A percentile compares a stretch with the other conserved stretches of the same genome.
Evolutionary conservation across 1,140 invertebrate genomes (phyloP).

Genomic region (Temnothorax curvispinosus): DNA sequence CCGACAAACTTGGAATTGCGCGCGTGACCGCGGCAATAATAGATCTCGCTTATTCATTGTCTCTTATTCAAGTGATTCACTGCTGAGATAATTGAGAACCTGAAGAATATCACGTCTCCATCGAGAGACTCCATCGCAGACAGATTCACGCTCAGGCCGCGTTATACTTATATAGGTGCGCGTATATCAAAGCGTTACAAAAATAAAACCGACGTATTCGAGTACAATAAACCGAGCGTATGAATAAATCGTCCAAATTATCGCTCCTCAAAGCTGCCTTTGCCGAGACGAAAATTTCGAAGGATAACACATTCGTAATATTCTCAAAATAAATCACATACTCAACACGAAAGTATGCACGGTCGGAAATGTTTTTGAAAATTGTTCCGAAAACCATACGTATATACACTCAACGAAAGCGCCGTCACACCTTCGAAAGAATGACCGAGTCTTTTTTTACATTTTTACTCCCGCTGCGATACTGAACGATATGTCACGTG

Average conservation of each 20-base stretch:
- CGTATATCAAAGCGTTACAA: neutral
- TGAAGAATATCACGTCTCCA: neutral
- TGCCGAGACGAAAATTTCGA: neutral
- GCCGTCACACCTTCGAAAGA: neutral
- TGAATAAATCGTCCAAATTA: slow-evolving; percentile 3
- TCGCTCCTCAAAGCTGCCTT: neutral
- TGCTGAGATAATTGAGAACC: slow-evolving; percentile 1
- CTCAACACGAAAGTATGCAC: no score
- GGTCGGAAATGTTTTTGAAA: no score
- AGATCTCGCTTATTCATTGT: slow-evolving; percentile 19
- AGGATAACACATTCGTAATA: neutral
- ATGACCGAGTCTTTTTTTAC: neutral
- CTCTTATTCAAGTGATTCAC: slow-evolving; percentile 24
- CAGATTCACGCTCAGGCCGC: neutral
- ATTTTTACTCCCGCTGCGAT: neutral
- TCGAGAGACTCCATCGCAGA: neutral
- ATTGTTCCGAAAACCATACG: no score
- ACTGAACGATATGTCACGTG: neutral
- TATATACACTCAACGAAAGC: no score
- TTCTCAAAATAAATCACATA: neutral
- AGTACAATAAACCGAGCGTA: neutral
- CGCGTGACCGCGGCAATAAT: neutral
- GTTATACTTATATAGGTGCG: neutral
- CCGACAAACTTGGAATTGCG: neutral
- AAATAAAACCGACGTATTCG: slow-evolving; percentile 1